Evolutionary conservation across 2,797 vertebrate species (phyloP), one percentile per base, ranked within the genome.

Genomic region (Lacerta bilineata): DNA sequence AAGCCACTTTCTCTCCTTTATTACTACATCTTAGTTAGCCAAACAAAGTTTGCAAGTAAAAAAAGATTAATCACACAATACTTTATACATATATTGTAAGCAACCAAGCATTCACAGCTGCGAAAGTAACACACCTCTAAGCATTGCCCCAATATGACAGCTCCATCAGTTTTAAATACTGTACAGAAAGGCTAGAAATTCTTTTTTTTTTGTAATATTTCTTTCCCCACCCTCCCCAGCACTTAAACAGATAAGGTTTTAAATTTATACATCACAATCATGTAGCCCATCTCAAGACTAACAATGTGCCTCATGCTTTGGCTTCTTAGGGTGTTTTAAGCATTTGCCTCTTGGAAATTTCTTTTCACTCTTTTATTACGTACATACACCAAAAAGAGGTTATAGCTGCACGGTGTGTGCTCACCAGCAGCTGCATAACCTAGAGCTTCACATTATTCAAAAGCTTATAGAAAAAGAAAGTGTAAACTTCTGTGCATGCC

Each of bases 261-360:
- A 97, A 83, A 79, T 97, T 97, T 97, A 97, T 97, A 97, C 97
- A 97, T 98, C 98, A 97, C 97, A 97, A 98, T 98, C 95, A 91
- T 97, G 97, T 96, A 97, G 98, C 98, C 98, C 92, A 89, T 96
- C 95, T 94, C 96, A 97, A 97, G 97, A 98, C 97, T 97, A 97
- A 98, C 96, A 98, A 98, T 97, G 98, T 96, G 97, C 97, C 97
- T 98, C 98, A 98, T 98, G 98, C 98, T 98, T 99, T 98, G 98
- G 98, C 98, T 98, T 98, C 96, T 96, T 92, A 55, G 74, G 93
- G 84, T 94, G 87, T 85, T 95, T 91, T 90, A 95, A 90, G 93
- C 92, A 94, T 96, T 93, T 96, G 97, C 95, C 92, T 96, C 94
- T 96, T 96, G 91, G 93, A 96, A 93, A 94, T 94, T 64, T 97